A percentile compares a stretch with the other conserved stretches of the same genome.
Evolutionary conservation across 2,113 vertebrate species (phyloP).

Genomic region (Brachyhypopomus gauderio): DNA sequence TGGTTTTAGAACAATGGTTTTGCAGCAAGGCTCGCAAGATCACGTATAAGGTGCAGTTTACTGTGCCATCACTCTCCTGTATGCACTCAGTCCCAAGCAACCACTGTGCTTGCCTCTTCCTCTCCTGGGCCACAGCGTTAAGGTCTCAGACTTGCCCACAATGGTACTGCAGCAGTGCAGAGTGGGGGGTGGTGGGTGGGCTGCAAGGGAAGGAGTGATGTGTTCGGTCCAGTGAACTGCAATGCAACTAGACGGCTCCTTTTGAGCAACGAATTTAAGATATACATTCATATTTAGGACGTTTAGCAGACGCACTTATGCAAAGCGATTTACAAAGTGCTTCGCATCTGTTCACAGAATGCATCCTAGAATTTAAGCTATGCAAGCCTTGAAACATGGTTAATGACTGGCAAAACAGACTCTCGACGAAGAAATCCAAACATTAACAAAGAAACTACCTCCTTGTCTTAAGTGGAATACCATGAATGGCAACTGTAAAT

Average conservation of each 20-base stretch:
- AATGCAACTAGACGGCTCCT: background rate
- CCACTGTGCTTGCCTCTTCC: constrained; percentile 8
- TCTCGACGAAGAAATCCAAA: background rate
- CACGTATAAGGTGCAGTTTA: background rate
- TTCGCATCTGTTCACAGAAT: too few relatives aligned
- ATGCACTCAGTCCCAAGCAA: background rate
- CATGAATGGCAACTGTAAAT: background rate
- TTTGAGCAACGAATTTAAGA: background rate
- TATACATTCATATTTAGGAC: too few relatives aligned
- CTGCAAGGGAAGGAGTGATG: background rate
- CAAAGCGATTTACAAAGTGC: too few relatives aligned
- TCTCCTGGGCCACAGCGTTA: constrained; percentile 31
- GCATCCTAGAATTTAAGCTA: too few relatives aligned
- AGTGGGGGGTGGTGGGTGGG: constrained; percentile 17
- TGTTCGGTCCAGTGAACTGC: background rate
- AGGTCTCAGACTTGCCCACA: constrained; percentile 53
- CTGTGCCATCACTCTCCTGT: background rate
- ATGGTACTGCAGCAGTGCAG: constrained; percentile 57
- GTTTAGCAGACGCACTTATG: too few relatives aligned
- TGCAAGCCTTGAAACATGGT: too few relatives aligned
- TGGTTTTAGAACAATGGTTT: too few relatives aligned
- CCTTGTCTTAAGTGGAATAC: background rate
- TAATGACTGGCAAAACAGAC: too few relatives aligned
- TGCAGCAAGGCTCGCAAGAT: too few relatives aligned
- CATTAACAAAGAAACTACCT: background rate